Percentiles rank a stretch among this genome's conserved stretches.
phyloP scores from a whole-genome alignment of 2,888 invertebrate genomes.

The Ariolimax columbianus region DNA sequence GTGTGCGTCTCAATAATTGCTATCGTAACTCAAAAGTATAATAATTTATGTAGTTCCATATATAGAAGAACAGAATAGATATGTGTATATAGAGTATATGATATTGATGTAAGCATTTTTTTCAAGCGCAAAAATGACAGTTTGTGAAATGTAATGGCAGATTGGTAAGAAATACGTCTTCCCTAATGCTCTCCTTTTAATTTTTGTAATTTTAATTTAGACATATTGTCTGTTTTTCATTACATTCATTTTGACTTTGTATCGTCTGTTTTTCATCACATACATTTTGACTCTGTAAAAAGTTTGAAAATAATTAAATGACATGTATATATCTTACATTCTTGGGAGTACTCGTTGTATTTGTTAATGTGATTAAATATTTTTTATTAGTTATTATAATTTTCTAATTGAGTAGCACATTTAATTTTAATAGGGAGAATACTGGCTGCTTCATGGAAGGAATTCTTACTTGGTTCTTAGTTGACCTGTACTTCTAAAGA shows the following conservation, averaged over 20 bases:
- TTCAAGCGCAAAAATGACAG: slow-evolving; percentile 2
- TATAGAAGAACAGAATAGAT: neutral
- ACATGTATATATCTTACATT: slow-evolving; percentile 4
- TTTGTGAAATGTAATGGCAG: neutral
- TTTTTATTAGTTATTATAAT: neutral
- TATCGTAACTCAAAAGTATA: too few species aligned
- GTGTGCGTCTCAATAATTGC: too few species aligned
- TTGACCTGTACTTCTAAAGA: too few species aligned
- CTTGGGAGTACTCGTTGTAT: neutral
- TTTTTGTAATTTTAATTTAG: neutral
- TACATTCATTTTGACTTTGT: too few species aligned
- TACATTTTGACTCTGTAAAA: slow-evolving; percentile 13
- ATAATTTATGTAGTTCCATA: neutral
- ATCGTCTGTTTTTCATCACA: slow-evolving; percentile 14
- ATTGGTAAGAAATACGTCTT: slow-evolving; percentile 14
- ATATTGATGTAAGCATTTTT: slow-evolving; percentile 15
- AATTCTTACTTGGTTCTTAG: too few species aligned
- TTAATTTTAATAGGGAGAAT: neutral
- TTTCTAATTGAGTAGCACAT: neutral
- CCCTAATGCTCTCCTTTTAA: neutral
- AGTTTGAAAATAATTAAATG: neutral
- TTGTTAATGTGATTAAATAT: neutral
- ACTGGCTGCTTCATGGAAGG: too few species aligned
- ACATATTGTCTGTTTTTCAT: slow-evolving; percentile 10
- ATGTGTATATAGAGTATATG: slow-evolving; percentile 5